These are phyloP conservation scores for Macrophya alboannulata DNA, from an alignment of 2,888 invertebrate genomes.

Conservation along the genomic window DNA sequence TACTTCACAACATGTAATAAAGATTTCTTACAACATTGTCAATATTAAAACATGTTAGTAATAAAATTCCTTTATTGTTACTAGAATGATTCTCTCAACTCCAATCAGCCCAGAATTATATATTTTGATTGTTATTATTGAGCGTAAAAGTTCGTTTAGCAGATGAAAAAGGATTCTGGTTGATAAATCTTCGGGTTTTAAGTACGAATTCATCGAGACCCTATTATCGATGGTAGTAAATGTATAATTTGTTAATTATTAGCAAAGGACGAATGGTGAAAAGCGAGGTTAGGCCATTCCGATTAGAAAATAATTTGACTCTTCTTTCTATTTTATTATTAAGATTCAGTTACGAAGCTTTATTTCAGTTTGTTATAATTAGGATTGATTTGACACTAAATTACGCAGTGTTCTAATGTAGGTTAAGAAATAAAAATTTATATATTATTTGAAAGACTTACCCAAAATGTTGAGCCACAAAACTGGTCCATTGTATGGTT, in stretches of 20 bases:
- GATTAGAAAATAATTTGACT: background rate
- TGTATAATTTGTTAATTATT: constrained; percentile 20
- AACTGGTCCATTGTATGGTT: constrained; percentile 87
- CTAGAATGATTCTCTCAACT: background rate
- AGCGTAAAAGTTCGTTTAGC: background rate
- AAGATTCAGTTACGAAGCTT: background rate
- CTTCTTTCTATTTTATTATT: background rate
- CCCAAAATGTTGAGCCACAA: constrained; percentile 92
- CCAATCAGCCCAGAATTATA: background rate
- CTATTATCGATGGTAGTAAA: background rate
- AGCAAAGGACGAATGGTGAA: constrained; percentile 3
- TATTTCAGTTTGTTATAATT: background rate
- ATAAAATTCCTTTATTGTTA: background rate
- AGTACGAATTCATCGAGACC: background rate
- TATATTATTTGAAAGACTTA: constrained; percentile 80
- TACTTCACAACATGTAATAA: background rate
- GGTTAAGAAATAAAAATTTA: background rate
- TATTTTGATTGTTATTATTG: background rate
- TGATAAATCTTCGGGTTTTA: background rate
- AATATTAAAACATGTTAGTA: no score
- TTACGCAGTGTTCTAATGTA: background rate
- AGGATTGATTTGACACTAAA: background rate
- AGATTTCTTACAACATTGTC: background rate
- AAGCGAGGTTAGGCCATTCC: background rate
- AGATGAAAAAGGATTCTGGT: background rate